These are phyloP conservation scores for Hylomyscus alleni DNA, from an alignment of 2,797 vertebrate genomes.

Conservation along the genomic window DNA sequence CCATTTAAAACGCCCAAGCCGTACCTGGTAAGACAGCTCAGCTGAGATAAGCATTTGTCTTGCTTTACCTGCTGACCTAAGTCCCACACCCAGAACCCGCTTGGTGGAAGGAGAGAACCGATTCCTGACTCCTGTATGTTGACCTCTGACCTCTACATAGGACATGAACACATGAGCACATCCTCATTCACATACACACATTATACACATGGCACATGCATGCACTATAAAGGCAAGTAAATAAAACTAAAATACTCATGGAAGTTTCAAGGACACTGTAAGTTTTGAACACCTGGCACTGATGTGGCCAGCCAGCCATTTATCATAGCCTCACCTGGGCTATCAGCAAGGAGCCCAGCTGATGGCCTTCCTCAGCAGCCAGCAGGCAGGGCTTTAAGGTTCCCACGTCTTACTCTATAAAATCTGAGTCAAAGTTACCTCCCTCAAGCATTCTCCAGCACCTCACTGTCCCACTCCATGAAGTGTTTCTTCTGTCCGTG, in stretches of 20 bases:
- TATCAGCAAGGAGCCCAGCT: not conserved
- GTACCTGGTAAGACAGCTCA: not conserved
- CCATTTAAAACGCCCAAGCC: not conserved
- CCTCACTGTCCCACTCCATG: not conserved
- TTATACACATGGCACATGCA: not conserved
- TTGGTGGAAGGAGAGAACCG: not conserved
- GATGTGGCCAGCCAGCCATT: accelerated
- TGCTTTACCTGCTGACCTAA: not conserved
- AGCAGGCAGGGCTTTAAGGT: accelerated
- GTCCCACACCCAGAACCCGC: not conserved
- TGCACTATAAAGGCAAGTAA: not conserved
- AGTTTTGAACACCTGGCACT: not conserved
- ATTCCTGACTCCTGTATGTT: not conserved
- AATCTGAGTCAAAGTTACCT: not conserved
- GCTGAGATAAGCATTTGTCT: not conserved
- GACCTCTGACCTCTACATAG: not conserved
- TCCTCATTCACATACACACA: not conserved
- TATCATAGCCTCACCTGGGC: not conserved
- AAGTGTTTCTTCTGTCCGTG: not conserved
- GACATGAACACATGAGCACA: not conserved
- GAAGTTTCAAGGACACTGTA: not conserved
- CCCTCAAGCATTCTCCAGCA: not conserved
- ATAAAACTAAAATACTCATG: not conserved
- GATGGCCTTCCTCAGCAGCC: not conserved
- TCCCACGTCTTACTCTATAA: not conserved